Evolutionary conservation across 2,888 invertebrate genomes (phyloP).

Genomic region (Drosophila anomalata): DNA sequence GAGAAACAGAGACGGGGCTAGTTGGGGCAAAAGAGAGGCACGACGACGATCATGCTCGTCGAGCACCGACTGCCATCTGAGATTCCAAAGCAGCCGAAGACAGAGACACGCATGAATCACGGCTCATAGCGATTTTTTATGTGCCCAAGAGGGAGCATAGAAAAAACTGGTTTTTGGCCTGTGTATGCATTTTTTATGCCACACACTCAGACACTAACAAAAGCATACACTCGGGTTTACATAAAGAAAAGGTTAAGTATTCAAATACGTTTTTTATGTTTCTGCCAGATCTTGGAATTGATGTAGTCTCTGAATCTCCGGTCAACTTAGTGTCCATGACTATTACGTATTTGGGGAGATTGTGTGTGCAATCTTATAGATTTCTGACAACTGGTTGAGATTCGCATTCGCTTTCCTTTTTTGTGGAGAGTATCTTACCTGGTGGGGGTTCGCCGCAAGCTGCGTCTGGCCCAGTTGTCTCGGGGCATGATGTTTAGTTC

Average conservation of each 20-base stretch:
- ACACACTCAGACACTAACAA: constrained; percentile 14
- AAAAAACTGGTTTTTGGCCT: constrained; percentile 69
- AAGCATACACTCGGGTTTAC: background rate
- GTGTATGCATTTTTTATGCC: constrained; percentile 53
- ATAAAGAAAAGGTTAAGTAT: constrained; percentile 72
- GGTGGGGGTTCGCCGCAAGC: constrained; percentile 91
- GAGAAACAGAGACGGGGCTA: constrained; percentile 10
- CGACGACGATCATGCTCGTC: constrained; percentile 11
- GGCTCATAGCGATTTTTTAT: constrained; percentile 49
- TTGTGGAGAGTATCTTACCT: constrained; percentile 85
- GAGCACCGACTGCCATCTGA: constrained; percentile 51
- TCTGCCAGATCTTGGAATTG: constrained; percentile 24
- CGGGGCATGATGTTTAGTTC: constrained; percentile 87
- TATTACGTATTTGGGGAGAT: constrained; percentile 60
- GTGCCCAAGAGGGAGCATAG: constrained; percentile 47
- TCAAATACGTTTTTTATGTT: constrained; percentile 54
- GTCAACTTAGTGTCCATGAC: constrained; percentile 41
- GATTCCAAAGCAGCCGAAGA: constrained; percentile 31
- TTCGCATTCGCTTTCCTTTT: constrained; percentile 30
- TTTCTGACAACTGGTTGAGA: constrained; percentile 28
- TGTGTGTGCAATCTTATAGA: constrained; percentile 47
- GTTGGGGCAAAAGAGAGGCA: constrained; percentile 13
- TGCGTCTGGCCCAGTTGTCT: constrained; percentile 93
- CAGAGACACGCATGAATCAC: constrained; percentile 70
- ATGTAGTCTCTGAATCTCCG: constrained; percentile 36